These are phyloP conservation scores for Drosophila subquinaria DNA, from an alignment of 2,888 invertebrate species.

Conservation along the genomic window DNA sequence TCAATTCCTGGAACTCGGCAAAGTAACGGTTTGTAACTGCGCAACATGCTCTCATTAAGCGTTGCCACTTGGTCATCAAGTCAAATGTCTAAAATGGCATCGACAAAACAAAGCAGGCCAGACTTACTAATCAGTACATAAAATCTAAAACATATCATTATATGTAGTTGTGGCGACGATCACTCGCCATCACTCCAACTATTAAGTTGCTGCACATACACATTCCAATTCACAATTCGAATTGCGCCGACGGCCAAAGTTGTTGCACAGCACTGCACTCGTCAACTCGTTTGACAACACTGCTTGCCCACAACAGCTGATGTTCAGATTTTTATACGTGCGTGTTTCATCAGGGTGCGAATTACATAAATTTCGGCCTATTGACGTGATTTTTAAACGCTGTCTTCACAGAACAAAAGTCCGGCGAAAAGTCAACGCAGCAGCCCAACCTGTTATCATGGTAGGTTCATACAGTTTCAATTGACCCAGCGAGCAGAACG, in stretches of 20 bases:
- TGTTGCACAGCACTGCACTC: conserved; percentile 47
- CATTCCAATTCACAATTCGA: conserved; percentile 35
- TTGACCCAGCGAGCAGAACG: neutral
- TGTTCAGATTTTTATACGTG: conserved; percentile 55
- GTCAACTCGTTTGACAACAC: conserved; percentile 48
- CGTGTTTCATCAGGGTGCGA: conserved; percentile 59
- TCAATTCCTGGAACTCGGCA: conserved; percentile 26
- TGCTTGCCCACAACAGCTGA: conserved; percentile 65
- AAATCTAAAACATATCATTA: conserved; percentile 19
- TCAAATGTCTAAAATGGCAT: conserved; percentile 1
- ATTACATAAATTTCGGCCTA: conserved; percentile 83
- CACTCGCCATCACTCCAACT: conserved; percentile 27
- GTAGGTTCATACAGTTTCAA: conserved; percentile 65
- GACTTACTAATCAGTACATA: conserved; percentile 34
- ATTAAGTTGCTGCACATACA: conserved; percentile 32
- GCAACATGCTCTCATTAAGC: conserved; percentile 14
- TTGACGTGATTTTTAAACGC: conserved; percentile 57
- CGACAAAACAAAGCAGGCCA: conserved; percentile 33
- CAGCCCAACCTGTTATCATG: conserved; percentile 65
- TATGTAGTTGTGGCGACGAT: conserved; percentile 24
- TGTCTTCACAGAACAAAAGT: conserved; percentile 49
- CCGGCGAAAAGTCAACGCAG: conserved; percentile 43
- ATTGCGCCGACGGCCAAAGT: conserved; percentile 19
- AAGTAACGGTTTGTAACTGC: conserved; percentile 50
- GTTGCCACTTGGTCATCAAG: conserved; percentile 41